Conservation (phyloP, 1,140 invertebrate species). For the Bombus confusus region DNA sequence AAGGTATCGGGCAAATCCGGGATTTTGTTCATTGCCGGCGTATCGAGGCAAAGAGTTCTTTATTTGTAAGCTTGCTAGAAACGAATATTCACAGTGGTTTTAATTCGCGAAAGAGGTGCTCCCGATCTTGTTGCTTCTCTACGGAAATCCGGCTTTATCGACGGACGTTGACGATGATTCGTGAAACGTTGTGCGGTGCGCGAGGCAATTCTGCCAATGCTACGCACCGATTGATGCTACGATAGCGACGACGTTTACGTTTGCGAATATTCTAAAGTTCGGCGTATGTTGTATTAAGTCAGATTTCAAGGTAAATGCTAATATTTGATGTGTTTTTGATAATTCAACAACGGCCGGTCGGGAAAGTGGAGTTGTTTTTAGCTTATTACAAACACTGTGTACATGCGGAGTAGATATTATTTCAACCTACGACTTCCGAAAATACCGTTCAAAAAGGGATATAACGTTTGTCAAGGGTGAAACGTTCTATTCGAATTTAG, state of each 20-base stretch:
- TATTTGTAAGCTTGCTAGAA: neutral
- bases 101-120: slow-evolving; percentile 12
- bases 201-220: no score
- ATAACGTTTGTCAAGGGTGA: no score
- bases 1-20: slow-evolving; percentile 13
- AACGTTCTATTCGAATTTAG: no score
- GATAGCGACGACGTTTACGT: neutral
- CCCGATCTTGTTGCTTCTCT: neutral
- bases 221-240: no score
- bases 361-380: no score
- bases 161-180: neutral
- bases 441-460: no score
- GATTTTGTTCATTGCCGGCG: neutral
- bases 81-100: slow-evolving; percentile 21
- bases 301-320: no score
- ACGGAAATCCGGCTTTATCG: neutral
- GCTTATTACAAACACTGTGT: no score
- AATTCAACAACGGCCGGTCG: no score
- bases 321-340: no score
- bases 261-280: neutral
- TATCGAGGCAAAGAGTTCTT: neutral
- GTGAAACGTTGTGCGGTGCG: neutral
- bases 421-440: no score
- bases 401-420: no score
- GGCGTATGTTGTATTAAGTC: neutral